Evolutionary conservation across 1,140 invertebrate genomes (phyloP), one percentile per base, ranked within the genome.

Genomic region (Eumaeus atala): DNA sequence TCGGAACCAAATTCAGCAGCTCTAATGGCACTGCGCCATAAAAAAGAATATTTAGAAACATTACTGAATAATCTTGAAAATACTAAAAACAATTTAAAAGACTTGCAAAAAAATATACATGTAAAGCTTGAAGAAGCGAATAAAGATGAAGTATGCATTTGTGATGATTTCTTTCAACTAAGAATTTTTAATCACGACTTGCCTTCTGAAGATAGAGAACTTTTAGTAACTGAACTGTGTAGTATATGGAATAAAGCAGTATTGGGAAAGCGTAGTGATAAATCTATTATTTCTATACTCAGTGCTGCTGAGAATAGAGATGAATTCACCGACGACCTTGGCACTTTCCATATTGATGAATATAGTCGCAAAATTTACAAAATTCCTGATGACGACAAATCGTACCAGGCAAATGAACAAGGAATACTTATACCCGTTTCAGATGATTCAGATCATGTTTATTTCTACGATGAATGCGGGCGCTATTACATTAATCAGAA

Each of bases 391-490:
- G 74, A 77, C 56, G 59, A 72, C 6, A 69, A 37, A 9, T 56
- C 74, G 6, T 85, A 81, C 53, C 84, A 87, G 53, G 64, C 64
- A 44, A 83, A 87, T 67, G 82, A 87, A 67, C 58, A 49, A n/a
- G 76, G 75, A 56, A 63, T 75, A 55, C 60, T 85, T 51, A 77
- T 85, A 6, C 78, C 77, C 37, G 51, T 87, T 38, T 54, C 65
- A 49, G 84, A 85, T 61, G 82, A 87, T 66, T 48, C 28, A 35
- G 68, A 79, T 9, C 72, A 83, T 56, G 54, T 85, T 51, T 87
- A 81, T 62, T 87, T 67, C 62, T 87, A 79, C 56, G 84, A 87
- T 58, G 78, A 84, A 59, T 87, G 82, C 70, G 84, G 84, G 9
- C 67, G 84, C 37, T 84, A 87, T 62, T 87, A 70, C 61, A 55